Conservation (phyloP, 2,888 invertebrate genomes). For the Mycalesis mineus region DNA sequence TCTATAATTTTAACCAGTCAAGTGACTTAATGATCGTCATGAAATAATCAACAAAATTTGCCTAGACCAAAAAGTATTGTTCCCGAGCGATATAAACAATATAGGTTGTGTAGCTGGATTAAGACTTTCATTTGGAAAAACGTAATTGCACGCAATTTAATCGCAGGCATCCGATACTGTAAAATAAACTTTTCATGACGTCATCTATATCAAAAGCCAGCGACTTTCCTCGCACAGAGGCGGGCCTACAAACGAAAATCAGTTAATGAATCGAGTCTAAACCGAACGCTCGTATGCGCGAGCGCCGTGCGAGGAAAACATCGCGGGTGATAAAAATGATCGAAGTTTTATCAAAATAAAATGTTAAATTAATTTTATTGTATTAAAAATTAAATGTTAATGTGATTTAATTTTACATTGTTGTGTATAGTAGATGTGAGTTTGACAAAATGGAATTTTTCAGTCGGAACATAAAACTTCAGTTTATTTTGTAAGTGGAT, state of each 20-base stretch:
- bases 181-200: constrained; percentile 4
- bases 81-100: no score
- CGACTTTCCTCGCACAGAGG: constrained; percentile 17
- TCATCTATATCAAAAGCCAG: constrained; percentile 17
- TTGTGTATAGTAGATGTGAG: neutral
- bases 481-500: neutral
- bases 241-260: constrained; percentile 4
- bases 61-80: no score
- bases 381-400: no score
- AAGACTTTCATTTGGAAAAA: no score
- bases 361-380: neutral
- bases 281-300: constrained; percentile 9
- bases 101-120: no score
- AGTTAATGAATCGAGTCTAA: constrained; percentile 20
- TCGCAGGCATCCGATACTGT: no score
- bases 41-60: no score
- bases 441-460: constrained; percentile 4
- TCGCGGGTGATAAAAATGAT: constrained; percentile 13
- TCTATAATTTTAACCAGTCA: no score
- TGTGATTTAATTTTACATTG: neutral
- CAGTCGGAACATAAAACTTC: neutral
- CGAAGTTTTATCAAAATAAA: neutral
- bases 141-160: no score
- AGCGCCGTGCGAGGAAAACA: constrained; percentile 18
- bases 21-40: no score